Percentiles rank a stretch among this genome's conserved stretches.
Evolutionary conservation across 2,888 invertebrate genomes (phyloP).

Genomic region (Lordiphosa andalusiaca): DNA sequence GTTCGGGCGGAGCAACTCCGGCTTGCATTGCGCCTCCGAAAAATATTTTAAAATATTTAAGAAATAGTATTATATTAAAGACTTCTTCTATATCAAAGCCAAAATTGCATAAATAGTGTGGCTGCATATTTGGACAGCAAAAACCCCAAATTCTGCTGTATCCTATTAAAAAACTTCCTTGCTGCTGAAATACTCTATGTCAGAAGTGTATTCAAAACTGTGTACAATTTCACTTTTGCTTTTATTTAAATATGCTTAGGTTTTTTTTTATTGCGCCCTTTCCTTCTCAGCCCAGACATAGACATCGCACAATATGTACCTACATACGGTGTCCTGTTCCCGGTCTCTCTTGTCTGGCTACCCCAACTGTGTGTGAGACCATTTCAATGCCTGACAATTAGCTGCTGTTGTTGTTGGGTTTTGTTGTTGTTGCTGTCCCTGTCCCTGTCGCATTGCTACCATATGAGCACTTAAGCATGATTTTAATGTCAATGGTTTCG

Average conservation of each 20-base stretch:
- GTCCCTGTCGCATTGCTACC: slow-evolving; percentile 59
- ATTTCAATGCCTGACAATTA: slow-evolving; percentile 68
- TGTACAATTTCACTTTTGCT: too few relatives aligned
- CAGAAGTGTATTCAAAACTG: neutral
- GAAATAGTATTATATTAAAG: too few relatives aligned
- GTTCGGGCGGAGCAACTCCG: too few relatives aligned
- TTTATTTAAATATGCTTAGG: neutral
- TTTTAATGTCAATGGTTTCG: slow-evolving; percentile 77
- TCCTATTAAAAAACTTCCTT: too few relatives aligned
- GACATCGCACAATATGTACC: neutral
- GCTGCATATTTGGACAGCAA: too few relatives aligned
- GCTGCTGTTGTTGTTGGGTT: slow-evolving; percentile 17
- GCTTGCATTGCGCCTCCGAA: too few relatives aligned
- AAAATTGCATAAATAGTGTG: too few relatives aligned
- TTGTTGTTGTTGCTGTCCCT: slow-evolving; percentile 32
- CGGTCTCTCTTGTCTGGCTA: slow-evolving; percentile 17
- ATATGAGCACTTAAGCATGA: slow-evolving; percentile 75
- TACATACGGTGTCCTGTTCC: slow-evolving; percentile 2
- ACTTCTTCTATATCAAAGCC: too few relatives aligned
- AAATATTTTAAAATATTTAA: too few relatives aligned
- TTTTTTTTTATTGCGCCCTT: neutral
- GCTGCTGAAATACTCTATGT: too few relatives aligned
- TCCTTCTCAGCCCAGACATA: neutral
- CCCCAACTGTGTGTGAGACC: slow-evolving; percentile 37
- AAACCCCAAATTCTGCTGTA: too few relatives aligned